phyloP scores from a whole-genome alignment of 1,140 invertebrate genomes.

The Saxidomus purpurata region DNA sequence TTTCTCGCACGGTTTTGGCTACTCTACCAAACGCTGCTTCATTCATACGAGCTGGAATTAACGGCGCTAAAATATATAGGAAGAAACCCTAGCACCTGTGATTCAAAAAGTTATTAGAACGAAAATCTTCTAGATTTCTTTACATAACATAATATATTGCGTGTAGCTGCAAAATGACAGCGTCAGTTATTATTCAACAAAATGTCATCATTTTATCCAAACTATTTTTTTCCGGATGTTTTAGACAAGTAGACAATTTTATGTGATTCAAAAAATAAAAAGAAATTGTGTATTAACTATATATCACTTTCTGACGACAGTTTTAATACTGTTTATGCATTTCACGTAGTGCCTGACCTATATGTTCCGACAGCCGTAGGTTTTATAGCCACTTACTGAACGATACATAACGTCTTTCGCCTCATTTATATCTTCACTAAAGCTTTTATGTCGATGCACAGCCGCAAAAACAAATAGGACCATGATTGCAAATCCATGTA shows the following conservation, averaged over 20 bases:
- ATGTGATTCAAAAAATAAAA: background rate
- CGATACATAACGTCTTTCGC: too few relatives aligned
- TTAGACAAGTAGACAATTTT: background rate
- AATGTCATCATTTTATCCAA: too few relatives aligned
- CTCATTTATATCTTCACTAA: too few relatives aligned
- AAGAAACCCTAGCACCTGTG: background rate
- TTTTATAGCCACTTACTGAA: too few relatives aligned
- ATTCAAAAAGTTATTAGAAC: background rate
- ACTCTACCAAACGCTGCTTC: constrained; percentile 30
- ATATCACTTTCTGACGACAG: background rate
- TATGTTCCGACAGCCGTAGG: background rate
- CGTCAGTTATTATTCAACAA: too few relatives aligned
- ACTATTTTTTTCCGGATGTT: too few relatives aligned
- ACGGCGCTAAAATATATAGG: background rate
- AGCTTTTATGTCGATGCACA: too few relatives aligned
- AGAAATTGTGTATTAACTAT: background rate
- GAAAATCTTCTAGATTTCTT: background rate
- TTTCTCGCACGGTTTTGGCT: constrained; percentile 37
- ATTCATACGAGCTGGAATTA: background rate
- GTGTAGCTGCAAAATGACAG: background rate
- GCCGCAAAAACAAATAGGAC: too few relatives aligned
- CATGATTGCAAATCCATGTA: too few relatives aligned
- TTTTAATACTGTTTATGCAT: background rate
- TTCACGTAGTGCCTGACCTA: background rate
- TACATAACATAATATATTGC: background rate